Base-by-base conservation (phyloP, 2,797 vertebrate genomes). In the Poecilia picta region DNA sequence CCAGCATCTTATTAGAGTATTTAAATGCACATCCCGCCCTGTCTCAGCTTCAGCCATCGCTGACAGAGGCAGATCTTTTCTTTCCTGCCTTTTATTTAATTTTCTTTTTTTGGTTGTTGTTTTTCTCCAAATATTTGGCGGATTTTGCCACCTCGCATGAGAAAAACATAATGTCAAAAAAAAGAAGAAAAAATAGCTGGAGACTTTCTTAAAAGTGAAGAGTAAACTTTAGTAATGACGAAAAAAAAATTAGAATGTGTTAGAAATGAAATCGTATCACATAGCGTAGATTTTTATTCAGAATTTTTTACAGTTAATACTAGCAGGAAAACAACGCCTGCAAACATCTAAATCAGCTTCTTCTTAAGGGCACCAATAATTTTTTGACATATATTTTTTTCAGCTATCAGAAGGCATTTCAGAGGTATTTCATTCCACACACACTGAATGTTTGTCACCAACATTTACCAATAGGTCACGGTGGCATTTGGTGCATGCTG, bases 331-430 rank as follows among this genome's bases (percentile, higher is more conserved):
- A 41, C 36, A 70, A n/a, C 66, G 11, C 23, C 39, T 70, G 66
- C 39, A 25, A 70, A 43, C 66, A 43, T 25, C 36, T 70, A 70
- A 70, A 43, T n/a, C 23, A 25, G 23, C 10, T 36, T 51, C 86
- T 82, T 81, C 74, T 84, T 88, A 62, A 90, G 88, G 91, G 85
- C 91, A 90, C 81, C 90, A 86, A 91, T 94, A 96, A 96, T 95
- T 92, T 93, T 94, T 93, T 95, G 91, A 95, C 93, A 95, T 96
- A 95, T 96, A 93, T 95, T 92, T 95, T 95, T 94, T 95, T 88
- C 94, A 96, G 95, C 95, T 94, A 95, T 96, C 95, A 95, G 93
- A 96, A 95, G 95, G 93, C 95, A 95, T 95, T 95, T 94, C 94
- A 94, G 94, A 96, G 95, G 95, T 96, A 96, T 95, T 95, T 94